Percentiles rank a stretch among this genome's conserved stretches.
Evolutionary conservation across 2,113 vertebrate species (phyloP).

Genomic region (Austrofundulus limnaeus): DNA sequence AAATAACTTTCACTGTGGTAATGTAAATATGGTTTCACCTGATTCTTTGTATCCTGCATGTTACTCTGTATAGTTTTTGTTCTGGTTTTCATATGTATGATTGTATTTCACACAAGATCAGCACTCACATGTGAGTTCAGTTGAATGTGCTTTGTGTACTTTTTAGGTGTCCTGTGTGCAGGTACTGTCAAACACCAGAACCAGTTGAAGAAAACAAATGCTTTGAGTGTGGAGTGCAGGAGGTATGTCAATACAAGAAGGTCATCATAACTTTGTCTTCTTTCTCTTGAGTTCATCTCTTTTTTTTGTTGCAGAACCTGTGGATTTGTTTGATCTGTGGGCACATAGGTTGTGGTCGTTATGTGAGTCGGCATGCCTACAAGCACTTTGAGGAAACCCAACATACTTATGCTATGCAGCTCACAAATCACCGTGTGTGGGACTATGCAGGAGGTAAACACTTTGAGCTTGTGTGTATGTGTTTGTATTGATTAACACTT

Average conservation of each 20-base stretch:
- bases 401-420: conserved; percentile 98
- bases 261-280: neutral
- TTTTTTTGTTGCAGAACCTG: conserved; percentile 84
- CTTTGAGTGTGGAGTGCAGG: conserved; percentile 97
- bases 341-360: conserved; percentile 96
- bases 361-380: conserved; percentile 94
- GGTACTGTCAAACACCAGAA: conserved; percentile 97
- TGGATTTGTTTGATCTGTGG: conserved; percentile 99
- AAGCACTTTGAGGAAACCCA: conserved; percentile 98
- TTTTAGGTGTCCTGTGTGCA: conserved; percentile 93
- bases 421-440: conserved; percentile 98
- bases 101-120: conserved; percentile 29
- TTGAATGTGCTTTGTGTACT: conserved; percentile 35
- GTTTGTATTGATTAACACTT: too few relatives aligned
- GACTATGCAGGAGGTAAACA: conserved; percentile 93
- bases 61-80: conserved; percentile 47
- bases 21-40: conserved; percentile 12
- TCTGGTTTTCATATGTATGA: conserved; percentile 7
- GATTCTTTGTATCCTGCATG: conserved; percentile 25
- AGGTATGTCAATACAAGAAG: conserved; percentile 80
- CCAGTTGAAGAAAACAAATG: conserved; percentile 98
- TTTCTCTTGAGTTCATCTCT: neutral
- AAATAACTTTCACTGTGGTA: neutral
- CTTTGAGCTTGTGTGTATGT: neutral
- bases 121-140: conserved; percentile 20